Evolutionary conservation across 2,113 vertebrate species (phyloP).

Genomic region (Stegostoma tigrinum): DNA sequence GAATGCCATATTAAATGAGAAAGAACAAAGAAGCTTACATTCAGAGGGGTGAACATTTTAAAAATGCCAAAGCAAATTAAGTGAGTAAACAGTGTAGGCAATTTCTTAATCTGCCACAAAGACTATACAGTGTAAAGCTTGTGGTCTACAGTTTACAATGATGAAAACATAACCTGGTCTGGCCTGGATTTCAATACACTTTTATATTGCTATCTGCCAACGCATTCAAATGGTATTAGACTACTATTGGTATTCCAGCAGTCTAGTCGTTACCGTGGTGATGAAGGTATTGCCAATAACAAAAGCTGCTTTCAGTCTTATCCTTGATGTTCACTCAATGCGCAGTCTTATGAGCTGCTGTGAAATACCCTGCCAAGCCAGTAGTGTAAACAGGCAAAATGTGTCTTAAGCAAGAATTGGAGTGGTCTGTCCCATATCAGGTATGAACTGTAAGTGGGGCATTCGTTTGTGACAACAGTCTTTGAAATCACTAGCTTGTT

Average conservation of each 20-base stretch:
- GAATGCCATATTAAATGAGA: neutral
- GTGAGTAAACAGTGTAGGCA: neutral
- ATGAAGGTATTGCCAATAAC: conserved; percentile 7
- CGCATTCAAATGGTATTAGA: neutral
- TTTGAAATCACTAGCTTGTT: neutral
- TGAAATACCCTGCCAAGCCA: neutral
- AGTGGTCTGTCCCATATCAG: neutral
- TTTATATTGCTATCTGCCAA: neutral
- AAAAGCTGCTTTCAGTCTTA: conserved; percentile 23
- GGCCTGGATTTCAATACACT: neutral
- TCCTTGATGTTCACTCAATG: conserved; percentile 9
- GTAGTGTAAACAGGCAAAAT: neutral
- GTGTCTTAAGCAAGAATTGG: neutral
- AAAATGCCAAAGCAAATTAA: neutral
- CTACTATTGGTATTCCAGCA: neutral
- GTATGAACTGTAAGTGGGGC: neutral
- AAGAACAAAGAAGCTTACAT: neutral
- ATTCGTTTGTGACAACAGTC: neutral
- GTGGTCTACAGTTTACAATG: neutral
- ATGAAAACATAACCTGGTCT: neutral
- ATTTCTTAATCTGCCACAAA: neutral
- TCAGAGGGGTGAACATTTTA: neutral
- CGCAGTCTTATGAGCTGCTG: neutral
- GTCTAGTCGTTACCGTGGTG: conserved; percentile 7
- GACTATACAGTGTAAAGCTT: neutral